Percentiles rank a stretch among this genome's conserved stretches.
phyloP scores from a whole-genome alignment of 2,113 vertebrate species.

The rabbit (Oryctolagus cuniculus) region DNA sequence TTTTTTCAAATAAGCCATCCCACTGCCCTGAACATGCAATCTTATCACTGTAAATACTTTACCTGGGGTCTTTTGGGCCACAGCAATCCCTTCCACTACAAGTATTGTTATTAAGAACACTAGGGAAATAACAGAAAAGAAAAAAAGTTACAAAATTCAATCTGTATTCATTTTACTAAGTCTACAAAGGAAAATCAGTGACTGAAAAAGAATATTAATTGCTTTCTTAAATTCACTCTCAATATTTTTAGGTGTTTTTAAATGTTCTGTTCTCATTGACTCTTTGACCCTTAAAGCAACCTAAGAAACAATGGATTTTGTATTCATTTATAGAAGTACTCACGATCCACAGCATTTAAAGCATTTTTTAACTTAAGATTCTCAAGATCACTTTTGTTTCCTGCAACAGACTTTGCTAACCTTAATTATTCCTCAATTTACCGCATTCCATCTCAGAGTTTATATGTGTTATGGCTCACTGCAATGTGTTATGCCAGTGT shows the following conservation, averaged over 20 bases:
- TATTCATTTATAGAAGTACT: background rate
- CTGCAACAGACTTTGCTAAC: background rate
- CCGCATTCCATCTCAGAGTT: background rate
- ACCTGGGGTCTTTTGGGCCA: slow-evolving; percentile 98
- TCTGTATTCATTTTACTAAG: background rate
- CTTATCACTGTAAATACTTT: slow-evolving; percentile 48
- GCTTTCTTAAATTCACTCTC: background rate
- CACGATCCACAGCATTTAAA: background rate
- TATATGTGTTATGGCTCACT: background rate
- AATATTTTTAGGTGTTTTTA: background rate
- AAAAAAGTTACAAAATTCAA: slow-evolving; percentile 70
- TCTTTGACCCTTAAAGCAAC: background rate
- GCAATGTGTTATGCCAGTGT: background rate
- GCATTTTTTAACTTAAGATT: background rate
- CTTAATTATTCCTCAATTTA: background rate
- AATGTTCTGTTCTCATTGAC: background rate
- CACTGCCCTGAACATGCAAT: background rate
- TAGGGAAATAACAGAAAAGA: slow-evolving; percentile 86
- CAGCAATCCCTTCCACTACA: slow-evolving; percentile 95
- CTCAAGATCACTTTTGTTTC: too few relatives aligned
- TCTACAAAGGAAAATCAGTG: slow-evolving; percentile 3
- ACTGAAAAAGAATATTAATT: background rate
- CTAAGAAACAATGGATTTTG: background rate
- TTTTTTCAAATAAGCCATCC: background rate
- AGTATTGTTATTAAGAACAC: slow-evolving; percentile 96